phyloP scores from a whole-genome alignment of 2,113 vertebrate genomes.

The Microcebus ravelobensis region DNA sequence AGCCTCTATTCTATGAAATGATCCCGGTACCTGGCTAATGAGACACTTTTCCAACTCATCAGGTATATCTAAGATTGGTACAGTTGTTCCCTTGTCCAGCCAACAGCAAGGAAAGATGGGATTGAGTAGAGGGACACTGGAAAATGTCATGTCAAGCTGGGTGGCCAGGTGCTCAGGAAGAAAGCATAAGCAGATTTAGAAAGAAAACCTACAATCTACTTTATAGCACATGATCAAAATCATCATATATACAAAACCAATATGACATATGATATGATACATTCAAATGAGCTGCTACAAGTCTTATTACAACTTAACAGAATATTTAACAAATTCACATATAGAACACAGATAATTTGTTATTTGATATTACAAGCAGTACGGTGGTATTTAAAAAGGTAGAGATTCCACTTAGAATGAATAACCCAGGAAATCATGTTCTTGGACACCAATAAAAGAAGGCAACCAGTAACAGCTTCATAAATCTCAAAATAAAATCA shows the following conservation, averaged over 20 bases:
- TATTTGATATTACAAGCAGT: background rate
- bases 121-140: background rate
- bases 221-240: background rate
- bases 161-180: background rate
- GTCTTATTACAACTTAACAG: background rate
- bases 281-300: background rate
- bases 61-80: background rate
- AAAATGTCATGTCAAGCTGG: background rate
- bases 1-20: background rate
- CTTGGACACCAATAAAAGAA: background rate
- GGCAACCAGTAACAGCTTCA: background rate
- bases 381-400: background rate
- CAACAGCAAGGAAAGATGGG: background rate
- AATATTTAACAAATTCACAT: constrained; percentile 28
- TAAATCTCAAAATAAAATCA: constrained; percentile 40
- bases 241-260: background rate
- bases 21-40: background rate
- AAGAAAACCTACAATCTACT: background rate
- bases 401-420: background rate
- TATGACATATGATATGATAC: background rate
- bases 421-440: background rate
- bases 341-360: background rate
- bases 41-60: background rate
- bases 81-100: background rate
- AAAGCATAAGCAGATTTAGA: background rate